phyloP scores from a whole-genome alignment of 1,140 invertebrate genomes.

The Sminthurides bifidus region DNA sequence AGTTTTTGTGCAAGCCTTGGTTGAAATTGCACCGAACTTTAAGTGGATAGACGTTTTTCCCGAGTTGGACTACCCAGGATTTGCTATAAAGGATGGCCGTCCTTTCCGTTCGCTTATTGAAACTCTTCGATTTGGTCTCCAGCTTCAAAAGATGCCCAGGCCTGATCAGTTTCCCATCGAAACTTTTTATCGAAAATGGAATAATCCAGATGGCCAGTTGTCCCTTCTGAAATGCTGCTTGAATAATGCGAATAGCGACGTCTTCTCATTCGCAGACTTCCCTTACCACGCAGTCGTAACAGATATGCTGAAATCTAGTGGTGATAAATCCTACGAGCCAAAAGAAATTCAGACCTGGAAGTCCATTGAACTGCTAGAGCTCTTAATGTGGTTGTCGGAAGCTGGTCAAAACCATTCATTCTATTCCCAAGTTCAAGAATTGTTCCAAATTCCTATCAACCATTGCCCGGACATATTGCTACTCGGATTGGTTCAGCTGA shows the following conservation, averaged over 20 bases:
- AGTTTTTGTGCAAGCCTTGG: constrained; percentile 76
- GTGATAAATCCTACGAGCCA: constrained; percentile 67
- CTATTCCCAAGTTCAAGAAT: constrained; percentile 66
- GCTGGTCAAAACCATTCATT: too few species aligned
- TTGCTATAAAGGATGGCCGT: constrained; percentile 72
- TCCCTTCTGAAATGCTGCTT: constrained; percentile 74
- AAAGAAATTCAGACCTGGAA: constrained; percentile 86
- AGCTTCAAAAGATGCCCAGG: constrained; percentile 52
- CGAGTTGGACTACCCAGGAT: constrained; percentile 81
- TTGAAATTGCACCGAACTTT: constrained; percentile 72
- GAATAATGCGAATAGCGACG: constrained; percentile 63
- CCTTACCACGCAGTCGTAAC: constrained; percentile 70
- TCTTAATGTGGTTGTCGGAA: constrained; percentile 74
- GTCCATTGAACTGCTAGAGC: constrained; percentile 78
- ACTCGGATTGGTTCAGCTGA: constrained; percentile 63
- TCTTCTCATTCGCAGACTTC: constrained; percentile 89
- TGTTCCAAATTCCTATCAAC: constrained; percentile 83
- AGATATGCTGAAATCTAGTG: constrained; percentile 80
- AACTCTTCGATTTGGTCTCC: constrained; percentile 63
- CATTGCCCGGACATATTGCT: constrained; percentile 80
- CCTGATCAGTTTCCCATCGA: constrained; percentile 75
- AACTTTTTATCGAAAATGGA: constrained; percentile 77
- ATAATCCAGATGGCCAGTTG: constrained; percentile 79
- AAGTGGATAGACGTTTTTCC: constrained; percentile 85
- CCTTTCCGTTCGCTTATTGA: constrained; percentile 68